Percentiles rank a stretch among this genome's conserved stretches.
These are phyloP conservation scores for Palythoa grandiflora DNA, from an alignment of 92 coral and sea anemone genomes.

Conservation along the genomic window DNA sequence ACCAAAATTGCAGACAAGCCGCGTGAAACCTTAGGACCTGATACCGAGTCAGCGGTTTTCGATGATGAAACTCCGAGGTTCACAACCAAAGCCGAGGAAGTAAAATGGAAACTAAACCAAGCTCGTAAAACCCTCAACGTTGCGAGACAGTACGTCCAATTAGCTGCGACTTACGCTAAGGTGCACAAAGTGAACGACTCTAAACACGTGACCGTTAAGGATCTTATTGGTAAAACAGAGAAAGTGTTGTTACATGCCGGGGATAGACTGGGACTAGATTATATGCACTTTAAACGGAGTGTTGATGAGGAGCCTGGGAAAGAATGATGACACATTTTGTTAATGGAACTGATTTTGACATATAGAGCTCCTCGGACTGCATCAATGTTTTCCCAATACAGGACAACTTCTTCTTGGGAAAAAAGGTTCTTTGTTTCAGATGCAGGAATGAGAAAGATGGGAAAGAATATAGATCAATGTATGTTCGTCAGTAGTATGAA, in stretches of 20 bases:
- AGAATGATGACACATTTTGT: neutral
- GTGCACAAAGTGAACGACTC: conserved; percentile 56
- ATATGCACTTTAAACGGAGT: conserved; percentile 82
- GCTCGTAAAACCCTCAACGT: conserved; percentile 83
- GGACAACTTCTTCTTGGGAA: too few relatives aligned
- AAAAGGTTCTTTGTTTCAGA: too few relatives aligned
- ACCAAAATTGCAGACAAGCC: conserved; percentile 57
- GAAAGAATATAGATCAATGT: too few relatives aligned
- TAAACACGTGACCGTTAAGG: conserved; percentile 69
- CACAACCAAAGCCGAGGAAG: conserved; percentile 68
- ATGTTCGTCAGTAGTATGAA: too few relatives aligned
- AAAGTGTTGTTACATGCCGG: conserved; percentile 86
- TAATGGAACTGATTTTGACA: neutral
- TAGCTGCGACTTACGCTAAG: conserved; percentile 75
- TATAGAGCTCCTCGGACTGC: too few relatives aligned
- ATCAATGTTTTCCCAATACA: too few relatives aligned
- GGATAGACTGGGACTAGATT: conserved; percentile 92
- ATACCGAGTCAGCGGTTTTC: conserved; percentile 32
- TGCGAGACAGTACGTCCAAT: conserved; percentile 84
- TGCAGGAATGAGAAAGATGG: too few relatives aligned
- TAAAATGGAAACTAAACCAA: conserved; percentile 89
- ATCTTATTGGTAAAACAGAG: conserved; percentile 86
- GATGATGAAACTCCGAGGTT: conserved; percentile 69
- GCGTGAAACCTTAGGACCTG: conserved; percentile 54
- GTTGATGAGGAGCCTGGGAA: neutral